phyloP scores from a whole-genome alignment of 2,113 vertebrate genomes.

The Stomatorhinus ivindoensis region DNA sequence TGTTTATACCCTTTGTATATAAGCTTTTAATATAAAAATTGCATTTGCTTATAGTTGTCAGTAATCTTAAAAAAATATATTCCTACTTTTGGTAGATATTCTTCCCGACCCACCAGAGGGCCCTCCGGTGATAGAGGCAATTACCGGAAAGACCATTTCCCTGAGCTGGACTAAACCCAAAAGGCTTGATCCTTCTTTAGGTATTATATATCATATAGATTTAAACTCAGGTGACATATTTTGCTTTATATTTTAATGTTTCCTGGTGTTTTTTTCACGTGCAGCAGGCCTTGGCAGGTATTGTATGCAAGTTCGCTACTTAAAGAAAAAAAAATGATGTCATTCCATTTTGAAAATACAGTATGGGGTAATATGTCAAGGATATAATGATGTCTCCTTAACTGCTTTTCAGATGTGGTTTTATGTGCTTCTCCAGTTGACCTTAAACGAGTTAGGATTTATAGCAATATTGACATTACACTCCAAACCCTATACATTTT shows the following conservation, averaged over 20 bases:
- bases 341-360: background rate
- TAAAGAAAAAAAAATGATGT: background rate
- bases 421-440: background rate
- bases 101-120: conserved; percentile 89
- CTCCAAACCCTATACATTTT: conserved; percentile 8
- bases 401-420: conserved; percentile 18
- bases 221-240: background rate
- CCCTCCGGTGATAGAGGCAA: conserved; percentile 66
- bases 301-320: background rate
- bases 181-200: conserved; percentile 84
- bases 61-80: background rate
- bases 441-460: conserved; percentile 20
- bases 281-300: background rate
- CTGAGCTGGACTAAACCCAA: conserved; percentile 86
- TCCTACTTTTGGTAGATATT: conserved; percentile 66
- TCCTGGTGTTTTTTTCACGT: background rate
- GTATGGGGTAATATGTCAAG: background rate
- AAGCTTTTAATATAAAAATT: background rate
- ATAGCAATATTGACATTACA: conserved; percentile 6
- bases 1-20: background rate
- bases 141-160: conserved; percentile 79
- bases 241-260: background rate
- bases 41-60: background rate
- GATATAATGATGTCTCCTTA: conserved; percentile 13
- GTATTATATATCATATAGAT: conserved; percentile 48